Base-by-base conservation (phyloP, 2,888 invertebrate genomes). In the Agrenia bidenticulata region DNA sequence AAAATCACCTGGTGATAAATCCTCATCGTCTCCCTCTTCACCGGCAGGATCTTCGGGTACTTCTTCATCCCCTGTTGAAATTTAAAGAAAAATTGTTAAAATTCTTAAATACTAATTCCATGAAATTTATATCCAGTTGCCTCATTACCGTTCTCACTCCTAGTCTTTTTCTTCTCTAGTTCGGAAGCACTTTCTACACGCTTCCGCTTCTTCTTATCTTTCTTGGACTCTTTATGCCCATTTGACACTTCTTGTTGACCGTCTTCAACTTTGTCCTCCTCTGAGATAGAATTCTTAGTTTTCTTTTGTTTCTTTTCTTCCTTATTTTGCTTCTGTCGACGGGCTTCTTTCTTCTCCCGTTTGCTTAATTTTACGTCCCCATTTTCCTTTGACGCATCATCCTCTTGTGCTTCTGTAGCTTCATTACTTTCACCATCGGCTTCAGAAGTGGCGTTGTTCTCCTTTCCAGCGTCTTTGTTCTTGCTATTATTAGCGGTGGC, bases 291-390 rank as follows among this genome's bases (percentile, higher is more conserved):
- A 32, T 32, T 32, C 26, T 67, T 49, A 2, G 37, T 51, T 59
- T 68, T 56, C 45, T 59, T 13, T 27, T 64, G 57, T 54, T 62
- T 59, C 63, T 57, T 74, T 59, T 60, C 64, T 58, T 57, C 72
- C 69, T 66, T 73, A 64, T 59, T 75, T 74, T 63, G 56, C 75
- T 66, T 76, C 82, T 69, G 80, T 81, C 73, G 13, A 24, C 26
- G 15, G 11, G 17, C 41, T 81, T 82, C 13, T 82, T 81, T 37
- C 82, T 83, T 78, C 83, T 83, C 66, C 81, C 15, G 81, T 76
- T 82, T 82, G 65, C 82, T 80, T 61, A 80, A 81, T 68, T 80
- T 77, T 71, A 80, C 81, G 72, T 81, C 81, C 37, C 81, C 80
- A 2, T 78, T 78, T 67, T 79, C 79, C 54, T 72, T 57, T 13